These are phyloP conservation scores for Sweltsa coloradensis DNA, from an alignment of 1,140 invertebrate species.

Conservation along the genomic window DNA sequence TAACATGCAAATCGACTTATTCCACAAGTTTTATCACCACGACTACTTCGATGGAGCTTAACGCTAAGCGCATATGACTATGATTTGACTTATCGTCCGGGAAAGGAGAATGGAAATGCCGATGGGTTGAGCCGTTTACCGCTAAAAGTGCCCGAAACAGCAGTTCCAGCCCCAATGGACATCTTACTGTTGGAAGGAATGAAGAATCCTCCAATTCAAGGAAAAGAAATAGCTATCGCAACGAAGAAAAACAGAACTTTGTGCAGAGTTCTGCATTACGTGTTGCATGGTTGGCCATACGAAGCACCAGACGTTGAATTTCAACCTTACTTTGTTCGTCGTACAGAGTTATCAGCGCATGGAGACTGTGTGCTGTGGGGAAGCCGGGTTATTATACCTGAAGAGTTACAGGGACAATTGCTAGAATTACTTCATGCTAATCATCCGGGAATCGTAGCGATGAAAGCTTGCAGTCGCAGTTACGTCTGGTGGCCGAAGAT, in stretches of 20 bases:
- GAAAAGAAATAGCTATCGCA: constrained; percentile 4
- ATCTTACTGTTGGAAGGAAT: constrained; percentile 10
- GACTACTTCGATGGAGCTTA: constrained; percentile 27
- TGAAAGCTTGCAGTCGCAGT: constrained; percentile 37
- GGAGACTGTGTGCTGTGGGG: constrained; percentile 3
- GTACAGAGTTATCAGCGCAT: constrained; percentile 4
- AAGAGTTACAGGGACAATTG: constrained; percentile 18
- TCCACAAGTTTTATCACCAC: constrained; percentile 21
- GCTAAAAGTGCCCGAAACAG: constrained; percentile 12
- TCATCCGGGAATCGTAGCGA: constrained; percentile 36
- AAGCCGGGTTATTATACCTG: constrained; percentile 25
- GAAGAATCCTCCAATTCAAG: constrained; percentile 3
- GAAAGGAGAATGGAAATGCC: constrained; percentile 19
- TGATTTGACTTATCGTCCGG: constrained; percentile 22
- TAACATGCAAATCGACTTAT: constrained; percentile 26
- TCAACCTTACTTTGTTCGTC: neutral
- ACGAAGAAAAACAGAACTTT: constrained; percentile 2
- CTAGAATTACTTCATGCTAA: constrained; percentile 25
- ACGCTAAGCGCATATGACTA: constrained; percentile 26
- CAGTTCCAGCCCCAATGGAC: constrained; percentile 1
- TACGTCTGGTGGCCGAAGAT: constrained; percentile 40
- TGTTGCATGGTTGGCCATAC: constrained; percentile 6
- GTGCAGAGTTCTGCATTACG: constrained; percentile 9
- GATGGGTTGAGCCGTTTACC: constrained; percentile 23
- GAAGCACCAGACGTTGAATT: neutral